Conservation (phyloP, 2,888 invertebrate species). For the Ctenicera cuprea region DNA sequence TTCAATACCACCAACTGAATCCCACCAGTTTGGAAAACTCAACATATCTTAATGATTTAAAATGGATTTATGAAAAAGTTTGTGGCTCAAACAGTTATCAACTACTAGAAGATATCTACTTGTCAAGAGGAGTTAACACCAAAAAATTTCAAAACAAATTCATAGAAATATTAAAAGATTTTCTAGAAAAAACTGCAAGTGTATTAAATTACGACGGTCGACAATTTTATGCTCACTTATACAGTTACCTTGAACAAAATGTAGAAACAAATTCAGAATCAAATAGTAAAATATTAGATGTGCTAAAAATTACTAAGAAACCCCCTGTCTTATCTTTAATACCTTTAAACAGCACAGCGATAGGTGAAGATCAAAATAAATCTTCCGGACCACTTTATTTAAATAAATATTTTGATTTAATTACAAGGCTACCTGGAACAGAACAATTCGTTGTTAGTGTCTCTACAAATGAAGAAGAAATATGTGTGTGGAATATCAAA, state of each 20-base stretch:
- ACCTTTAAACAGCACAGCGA: conserved; percentile 72
- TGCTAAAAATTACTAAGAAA: conserved; percentile 73
- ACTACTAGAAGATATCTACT: conserved; percentile 84
- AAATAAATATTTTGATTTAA: conserved; percentile 76
- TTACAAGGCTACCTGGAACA: conserved; percentile 79
- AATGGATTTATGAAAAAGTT: conserved; percentile 88
- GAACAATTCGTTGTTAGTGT: conserved; percentile 85
- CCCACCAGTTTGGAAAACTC: conserved; percentile 78
- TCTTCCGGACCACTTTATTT: conserved; percentile 49
- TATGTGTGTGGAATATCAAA: conserved; percentile 88
- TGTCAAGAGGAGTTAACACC: conserved; percentile 63
- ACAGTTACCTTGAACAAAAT: conserved; percentile 72
- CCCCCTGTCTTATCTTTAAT: conserved; percentile 79
- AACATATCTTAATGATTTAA: conserved; percentile 83
- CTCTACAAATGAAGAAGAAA: conserved; percentile 84
- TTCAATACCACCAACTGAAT: conserved; percentile 81
- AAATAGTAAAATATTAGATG: conserved; percentile 64
- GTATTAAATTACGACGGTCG: conserved; percentile 87
- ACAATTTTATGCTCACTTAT: conserved; percentile 86
- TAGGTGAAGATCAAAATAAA: conserved; percentile 45
- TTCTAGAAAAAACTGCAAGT: conserved; percentile 82
- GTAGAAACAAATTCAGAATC: conserved; percentile 59
- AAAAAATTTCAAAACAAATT: conserved; percentile 68
- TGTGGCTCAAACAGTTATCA: conserved; percentile 85
- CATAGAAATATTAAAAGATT: conserved; percentile 79